Conservation (phyloP, 2,888 invertebrate species). For the Calameuta pallipes region DNA sequence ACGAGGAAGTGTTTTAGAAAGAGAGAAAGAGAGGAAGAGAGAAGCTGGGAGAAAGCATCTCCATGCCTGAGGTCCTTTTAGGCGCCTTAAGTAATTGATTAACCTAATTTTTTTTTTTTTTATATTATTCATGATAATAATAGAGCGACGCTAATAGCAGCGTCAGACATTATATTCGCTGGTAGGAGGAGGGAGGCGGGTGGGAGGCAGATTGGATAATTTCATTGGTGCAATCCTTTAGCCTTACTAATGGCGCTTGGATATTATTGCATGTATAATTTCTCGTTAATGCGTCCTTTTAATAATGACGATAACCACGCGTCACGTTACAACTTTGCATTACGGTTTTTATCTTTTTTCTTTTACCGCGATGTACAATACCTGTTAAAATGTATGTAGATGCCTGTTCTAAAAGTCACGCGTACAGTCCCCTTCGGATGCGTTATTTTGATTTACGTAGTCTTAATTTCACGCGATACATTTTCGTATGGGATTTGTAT, state of each 20-base stretch:
- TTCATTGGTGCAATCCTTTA: background rate
- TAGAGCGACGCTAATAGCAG: background rate
- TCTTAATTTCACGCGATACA: background rate
- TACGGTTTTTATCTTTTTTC: background rate
- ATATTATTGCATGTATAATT: background rate
- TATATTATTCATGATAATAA: background rate
- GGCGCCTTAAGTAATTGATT: background rate
- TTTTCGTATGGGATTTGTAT: background rate
- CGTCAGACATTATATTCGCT: background rate
- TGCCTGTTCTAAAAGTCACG: background rate
- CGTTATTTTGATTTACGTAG: background rate
- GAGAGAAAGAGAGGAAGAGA: background rate
- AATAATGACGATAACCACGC: background rate
- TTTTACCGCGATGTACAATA: background rate
- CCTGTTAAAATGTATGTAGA: background rate
- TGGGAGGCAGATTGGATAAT: background rate
- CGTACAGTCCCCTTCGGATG: background rate
- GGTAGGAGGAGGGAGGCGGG: background rate
- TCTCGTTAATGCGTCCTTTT: background rate
- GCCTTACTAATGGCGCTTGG: background rate
- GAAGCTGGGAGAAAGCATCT: background rate
- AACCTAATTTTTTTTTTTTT: background rate
- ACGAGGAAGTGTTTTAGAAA: conserved; percentile 15
- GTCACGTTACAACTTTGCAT: background rate
- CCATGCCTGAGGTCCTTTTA: background rate